Conservation (phyloP, 2,888 invertebrate genomes). For the Amitus sp. region DNA sequence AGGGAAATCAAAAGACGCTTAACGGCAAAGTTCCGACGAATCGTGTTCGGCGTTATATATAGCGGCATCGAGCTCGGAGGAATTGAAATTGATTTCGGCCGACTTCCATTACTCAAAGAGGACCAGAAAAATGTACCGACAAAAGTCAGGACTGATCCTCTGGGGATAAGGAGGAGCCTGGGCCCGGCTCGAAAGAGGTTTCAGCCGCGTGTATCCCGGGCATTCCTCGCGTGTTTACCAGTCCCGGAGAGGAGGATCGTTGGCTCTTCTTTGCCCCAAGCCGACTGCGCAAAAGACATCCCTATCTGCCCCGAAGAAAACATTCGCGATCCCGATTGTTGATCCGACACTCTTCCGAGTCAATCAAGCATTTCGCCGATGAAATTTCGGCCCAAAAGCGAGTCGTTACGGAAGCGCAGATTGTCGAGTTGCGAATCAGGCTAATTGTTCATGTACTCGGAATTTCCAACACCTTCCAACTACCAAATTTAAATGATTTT, state of each 20-base stretch:
- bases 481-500: no score
- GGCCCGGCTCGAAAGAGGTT: conserved; percentile 41
- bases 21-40: conserved; percentile 11
- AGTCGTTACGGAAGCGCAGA: no score
- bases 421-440: no score
- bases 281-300: conserved; percentile 35
- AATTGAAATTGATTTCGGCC: conserved; percentile 59
- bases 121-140: conserved; percentile 54
- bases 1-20: conserved; percentile 12
- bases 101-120: conserved; percentile 58
- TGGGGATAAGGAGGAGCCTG: conserved; percentile 49
- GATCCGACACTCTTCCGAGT: conserved; percentile 23
- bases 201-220: conserved; percentile 45
- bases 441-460: no score
- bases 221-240: conserved; percentile 57
- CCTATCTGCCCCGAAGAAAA: conserved; percentile 13
- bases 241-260: conserved; percentile 48
- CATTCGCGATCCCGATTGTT: conserved; percentile 12
- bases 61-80: conserved; percentile 42
- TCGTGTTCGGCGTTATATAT: conserved; percentile 5
- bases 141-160: conserved; percentile 55
- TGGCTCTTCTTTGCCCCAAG: conserved; percentile 41
- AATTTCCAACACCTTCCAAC: no score
- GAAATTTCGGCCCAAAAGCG: no score
- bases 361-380: conserved; percentile 13